Evolutionary conservation across 2,113 vertebrate species (phyloP).

Genomic region (Chelonoidis abingdonii): DNA sequence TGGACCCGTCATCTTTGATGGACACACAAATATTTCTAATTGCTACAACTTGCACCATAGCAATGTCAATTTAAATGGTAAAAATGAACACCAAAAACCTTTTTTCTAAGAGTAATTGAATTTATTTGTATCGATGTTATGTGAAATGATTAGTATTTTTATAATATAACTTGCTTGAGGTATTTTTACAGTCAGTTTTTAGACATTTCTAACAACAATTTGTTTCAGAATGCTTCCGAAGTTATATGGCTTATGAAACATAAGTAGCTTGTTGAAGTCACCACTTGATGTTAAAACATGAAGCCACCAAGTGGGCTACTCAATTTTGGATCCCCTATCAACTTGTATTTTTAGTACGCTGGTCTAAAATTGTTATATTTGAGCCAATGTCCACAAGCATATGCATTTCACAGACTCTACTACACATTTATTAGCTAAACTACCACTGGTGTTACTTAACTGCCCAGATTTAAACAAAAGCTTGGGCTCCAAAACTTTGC

Average conservation of each 20-base stretch:
- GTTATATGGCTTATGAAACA: not conserved
- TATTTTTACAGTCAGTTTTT: not conserved
- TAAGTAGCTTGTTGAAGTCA: not conserved
- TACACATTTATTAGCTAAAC: not conserved
- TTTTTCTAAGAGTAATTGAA: conserved; percentile 33
- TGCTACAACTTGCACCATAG: conserved; percentile 50
- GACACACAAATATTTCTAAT: conserved; percentile 35
- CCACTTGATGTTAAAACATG: not conserved
- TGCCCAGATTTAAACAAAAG: not conserved
- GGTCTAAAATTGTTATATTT: not conserved
- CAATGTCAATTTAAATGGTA: conserved; percentile 34
- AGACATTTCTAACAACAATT: not conserved
- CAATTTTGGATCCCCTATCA: not conserved
- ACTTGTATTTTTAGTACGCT: not conserved
- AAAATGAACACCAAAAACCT: not conserved
- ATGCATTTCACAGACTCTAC: not conserved
- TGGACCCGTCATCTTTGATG: not conserved
- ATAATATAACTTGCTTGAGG: not conserved
- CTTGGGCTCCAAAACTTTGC: not conserved
- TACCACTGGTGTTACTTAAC: not conserved
- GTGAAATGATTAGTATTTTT: not conserved
- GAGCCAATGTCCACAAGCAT: not conserved
- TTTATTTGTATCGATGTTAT: conserved; percentile 12
- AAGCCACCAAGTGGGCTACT: not conserved
- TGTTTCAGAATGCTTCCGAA: not conserved